Base-by-base conservation (phyloP, 2,113 vertebrate genomes). In the Lycocorax pyrrhopterus region DNA sequence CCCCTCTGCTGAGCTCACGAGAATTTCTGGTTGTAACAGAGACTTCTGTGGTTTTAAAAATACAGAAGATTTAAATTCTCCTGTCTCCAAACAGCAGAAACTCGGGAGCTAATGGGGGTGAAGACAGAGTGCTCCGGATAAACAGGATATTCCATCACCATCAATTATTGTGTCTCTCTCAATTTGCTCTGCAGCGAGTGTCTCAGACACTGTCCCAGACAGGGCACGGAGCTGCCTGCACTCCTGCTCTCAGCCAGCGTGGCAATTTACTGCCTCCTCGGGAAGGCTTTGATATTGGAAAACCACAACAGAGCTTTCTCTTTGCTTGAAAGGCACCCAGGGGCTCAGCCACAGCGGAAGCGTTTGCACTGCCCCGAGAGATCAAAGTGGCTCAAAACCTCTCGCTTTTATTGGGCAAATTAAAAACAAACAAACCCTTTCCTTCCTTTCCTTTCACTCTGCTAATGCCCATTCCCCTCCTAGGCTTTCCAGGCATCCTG, bases 251-350 rank as follows among this genome's bases (percentile, higher is more conserved):
- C 89, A 91, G 69, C 77, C 94, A 84, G 66, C 22, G 1, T 1
- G 58, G 87, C 74, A 90, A 95, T 91, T 96, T 56, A 82, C 78
- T 69, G 89, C 81, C 93, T 96, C 89, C 81, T 80, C 21, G 84
- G 74, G 51, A 87, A 94, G 89, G 32, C 84, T 95, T 72, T 82
- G 87, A 53, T 91, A 69, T 14, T 72, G 66, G 41, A n/a, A 93
- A 91, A 75, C 44, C 94, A 85, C 93, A 87, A 39, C 84, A 16
- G 56, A 96, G 84, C 69, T 22, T 93, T 66, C 78, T n/a, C 81
- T 76, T 32, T 22, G 78, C 84, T 66, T 60, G 51, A 95, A 96
- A 95, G 89, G 71, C 63, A 84, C 91, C 81, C 81, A n/a, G 26
- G 4, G 49, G 89, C 84, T 92, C 49, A 52, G 81, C 39, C 89